Evolutionary conservation across 2,888 invertebrate species (phyloP).

Genomic region (Trachelus stipa): DNA sequence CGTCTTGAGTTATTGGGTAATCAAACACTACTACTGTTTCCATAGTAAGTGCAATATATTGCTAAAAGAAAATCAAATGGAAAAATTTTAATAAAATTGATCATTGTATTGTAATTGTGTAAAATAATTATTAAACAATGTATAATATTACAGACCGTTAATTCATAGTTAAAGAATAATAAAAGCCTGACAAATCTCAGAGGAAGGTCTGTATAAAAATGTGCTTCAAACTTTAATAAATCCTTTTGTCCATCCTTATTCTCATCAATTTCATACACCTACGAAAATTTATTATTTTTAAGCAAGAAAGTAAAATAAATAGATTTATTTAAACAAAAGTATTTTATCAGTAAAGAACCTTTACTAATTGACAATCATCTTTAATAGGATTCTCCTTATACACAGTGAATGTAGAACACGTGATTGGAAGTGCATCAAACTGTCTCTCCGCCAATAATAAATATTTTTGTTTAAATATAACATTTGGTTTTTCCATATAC

Average conservation of each 20-base stretch:
- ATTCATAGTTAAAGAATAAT: slow-evolving; percentile 57
- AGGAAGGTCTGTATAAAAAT: slow-evolving; percentile 52
- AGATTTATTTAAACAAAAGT: neutral
- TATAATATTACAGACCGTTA: slow-evolving; percentile 47
- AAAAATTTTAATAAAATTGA: slow-evolving; percentile 7
- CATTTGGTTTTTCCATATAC: slow-evolving; percentile 52
- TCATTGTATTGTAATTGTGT: too few relatives aligned
- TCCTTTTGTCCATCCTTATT: slow-evolving; percentile 57
- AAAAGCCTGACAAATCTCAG: slow-evolving; percentile 51
- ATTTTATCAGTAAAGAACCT: slow-evolving; percentile 42
- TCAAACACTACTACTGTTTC: slow-evolving; percentile 55
- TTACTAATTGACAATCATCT: slow-evolving; percentile 56
- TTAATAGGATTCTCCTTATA: slow-evolving; percentile 56
- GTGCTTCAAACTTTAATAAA: slow-evolving; percentile 53
- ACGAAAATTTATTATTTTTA: slow-evolving; percentile 10
- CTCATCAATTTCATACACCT: slow-evolving; percentile 56
- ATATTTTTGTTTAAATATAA: slow-evolving; percentile 58
- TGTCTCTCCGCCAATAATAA: slow-evolving; percentile 53
- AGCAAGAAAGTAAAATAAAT: neutral
- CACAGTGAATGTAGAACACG: slow-evolving; percentile 55
- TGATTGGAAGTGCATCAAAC: slow-evolving; percentile 42
- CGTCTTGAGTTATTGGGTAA: slow-evolving; percentile 43
- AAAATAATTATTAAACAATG: neutral
- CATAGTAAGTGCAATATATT: slow-evolving; percentile 19
- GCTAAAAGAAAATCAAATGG: slow-evolving; percentile 5